These are phyloP conservation scores for Chloroceryle aenea DNA, from an alignment of 2,113 vertebrate genomes.

Conservation along the genomic window DNA sequence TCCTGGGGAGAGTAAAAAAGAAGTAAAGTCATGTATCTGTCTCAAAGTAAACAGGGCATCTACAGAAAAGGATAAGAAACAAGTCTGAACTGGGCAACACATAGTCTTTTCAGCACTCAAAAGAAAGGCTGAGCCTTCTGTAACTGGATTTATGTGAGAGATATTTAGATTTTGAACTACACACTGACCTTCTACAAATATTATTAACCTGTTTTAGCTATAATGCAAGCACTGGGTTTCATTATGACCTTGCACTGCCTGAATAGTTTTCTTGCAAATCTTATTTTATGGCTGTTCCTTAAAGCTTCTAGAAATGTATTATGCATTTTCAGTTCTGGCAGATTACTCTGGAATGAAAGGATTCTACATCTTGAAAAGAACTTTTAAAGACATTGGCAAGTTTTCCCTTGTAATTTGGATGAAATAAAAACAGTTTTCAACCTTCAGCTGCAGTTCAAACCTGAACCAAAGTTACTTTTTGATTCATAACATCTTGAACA, in stretches of 20 bases:
- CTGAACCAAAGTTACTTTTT: neutral
- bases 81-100: neutral
- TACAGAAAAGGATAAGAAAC: neutral
- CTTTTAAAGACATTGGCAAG: conserved; percentile 4
- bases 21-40: neutral
- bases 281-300: neutral
- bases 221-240: neutral
- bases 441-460: neutral
- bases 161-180: neutral
- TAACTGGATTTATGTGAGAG: neutral
- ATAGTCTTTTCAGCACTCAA: neutral
- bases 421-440: neutral
- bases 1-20: neutral
- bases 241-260: neutral
- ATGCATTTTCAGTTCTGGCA: neutral
- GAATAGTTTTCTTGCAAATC: neutral
- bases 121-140: neutral
- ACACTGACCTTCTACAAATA: neutral
- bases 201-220: neutral
- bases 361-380: neutral
- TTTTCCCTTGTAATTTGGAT: neutral
- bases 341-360: neutral
- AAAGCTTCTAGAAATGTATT: neutral
- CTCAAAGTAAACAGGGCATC: neutral
- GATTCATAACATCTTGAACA: conserved; percentile 27